Conservation (phyloP, 1,140 invertebrate species). For the Drosophila athabasca region DNA sequence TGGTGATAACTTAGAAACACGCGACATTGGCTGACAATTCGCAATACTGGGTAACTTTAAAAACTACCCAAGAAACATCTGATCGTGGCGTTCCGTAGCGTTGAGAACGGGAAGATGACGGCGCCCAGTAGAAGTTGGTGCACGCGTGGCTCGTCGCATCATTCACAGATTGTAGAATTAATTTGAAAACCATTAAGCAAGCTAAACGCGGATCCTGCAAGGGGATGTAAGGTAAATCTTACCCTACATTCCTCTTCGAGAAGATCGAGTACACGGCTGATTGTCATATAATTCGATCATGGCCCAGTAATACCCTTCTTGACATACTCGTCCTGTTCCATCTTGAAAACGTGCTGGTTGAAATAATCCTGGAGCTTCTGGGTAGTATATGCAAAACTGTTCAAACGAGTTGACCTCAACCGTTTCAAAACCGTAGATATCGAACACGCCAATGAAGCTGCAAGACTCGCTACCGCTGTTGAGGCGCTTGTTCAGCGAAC, state of each 20-base stretch:
- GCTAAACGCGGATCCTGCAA: neutral
- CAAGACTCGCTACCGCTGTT: constrained; percentile 84
- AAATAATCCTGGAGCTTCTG: constrained; percentile 99
- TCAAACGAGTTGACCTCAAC: constrained; percentile 99
- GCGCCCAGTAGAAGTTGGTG: too few relatives aligned
- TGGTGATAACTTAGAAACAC: too few relatives aligned
- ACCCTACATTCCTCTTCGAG: constrained; percentile 98
- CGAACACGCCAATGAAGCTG: constrained; percentile 90
- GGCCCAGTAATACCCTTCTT: constrained; percentile 99
- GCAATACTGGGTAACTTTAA: too few relatives aligned
- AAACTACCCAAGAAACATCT: too few relatives aligned
- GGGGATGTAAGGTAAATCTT: constrained; percentile 2
- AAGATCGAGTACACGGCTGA: constrained; percentile 97
- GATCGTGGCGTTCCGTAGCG: too few relatives aligned
- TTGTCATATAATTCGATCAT: constrained; percentile 99
- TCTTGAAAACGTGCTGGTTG: constrained; percentile 98
- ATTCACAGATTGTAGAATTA: neutral
- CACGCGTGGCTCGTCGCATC: too few relatives aligned
- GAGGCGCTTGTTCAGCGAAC: constrained; percentile 92
- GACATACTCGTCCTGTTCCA: constrained; percentile 99
- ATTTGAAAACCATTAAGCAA: neutral
- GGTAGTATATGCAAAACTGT: constrained; percentile 99
- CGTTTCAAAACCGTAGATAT: constrained; percentile 99
- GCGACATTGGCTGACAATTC: too few relatives aligned
- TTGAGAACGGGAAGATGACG: too few relatives aligned